Evolutionary conservation across 2,797 vertebrate genomes (phyloP).

Genomic region (Semotilus atromaculatus): DNA sequence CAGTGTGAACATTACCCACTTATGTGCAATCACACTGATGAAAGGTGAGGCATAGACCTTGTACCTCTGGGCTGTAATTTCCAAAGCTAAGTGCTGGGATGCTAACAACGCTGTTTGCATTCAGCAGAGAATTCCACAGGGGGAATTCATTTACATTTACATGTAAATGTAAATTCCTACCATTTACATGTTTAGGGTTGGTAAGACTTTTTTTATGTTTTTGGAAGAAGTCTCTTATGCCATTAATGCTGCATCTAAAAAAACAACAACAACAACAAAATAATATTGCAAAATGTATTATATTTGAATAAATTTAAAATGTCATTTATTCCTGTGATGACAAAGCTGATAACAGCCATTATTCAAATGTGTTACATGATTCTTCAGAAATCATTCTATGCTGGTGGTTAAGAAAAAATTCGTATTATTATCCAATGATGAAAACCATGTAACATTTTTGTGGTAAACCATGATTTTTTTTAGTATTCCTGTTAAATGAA

Average conservation of each 20-base stretch:
- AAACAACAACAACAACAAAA: no score
- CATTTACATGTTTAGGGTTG: not conserved
- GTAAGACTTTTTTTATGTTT: not conserved
- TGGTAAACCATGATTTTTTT: not conserved
- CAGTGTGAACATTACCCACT: constrained; percentile 55
- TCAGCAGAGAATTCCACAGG: constrained; percentile 33
- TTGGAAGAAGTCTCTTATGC: not conserved
- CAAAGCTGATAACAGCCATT: no score
- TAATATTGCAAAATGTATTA: no score
- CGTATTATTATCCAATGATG: not conserved
- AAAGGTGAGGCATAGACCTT: constrained; percentile 52
- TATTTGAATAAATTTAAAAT: no score
- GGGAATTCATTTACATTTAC: no score
- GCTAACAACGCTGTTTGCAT: constrained; percentile 58
- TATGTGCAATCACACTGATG: constrained; percentile 57
- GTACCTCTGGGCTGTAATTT: constrained; percentile 55
- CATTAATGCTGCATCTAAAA: not conserved
- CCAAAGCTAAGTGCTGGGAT: constrained; percentile 40
- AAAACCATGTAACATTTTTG: not conserved
- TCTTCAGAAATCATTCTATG: no score
- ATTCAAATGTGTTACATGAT: no score
- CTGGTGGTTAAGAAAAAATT: no score
- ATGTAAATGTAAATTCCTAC: no score
- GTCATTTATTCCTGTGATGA: no score
- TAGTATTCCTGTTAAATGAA: not conserved